phyloP scores from a whole-genome alignment of 1,140 invertebrate species.

The Coptotermes formosanus region DNA sequence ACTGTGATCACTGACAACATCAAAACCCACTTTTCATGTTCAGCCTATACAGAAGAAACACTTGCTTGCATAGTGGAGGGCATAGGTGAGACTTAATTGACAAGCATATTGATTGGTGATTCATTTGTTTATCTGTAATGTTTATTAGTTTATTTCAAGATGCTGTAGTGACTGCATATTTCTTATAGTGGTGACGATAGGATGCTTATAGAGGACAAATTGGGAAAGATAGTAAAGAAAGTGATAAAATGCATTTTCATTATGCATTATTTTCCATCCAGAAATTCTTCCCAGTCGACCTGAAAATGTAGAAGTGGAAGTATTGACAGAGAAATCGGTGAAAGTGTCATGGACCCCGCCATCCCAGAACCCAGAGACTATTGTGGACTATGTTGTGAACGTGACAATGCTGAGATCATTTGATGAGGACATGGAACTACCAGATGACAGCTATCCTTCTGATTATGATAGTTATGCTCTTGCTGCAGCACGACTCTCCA shows the following conservation, averaged over 20 bases:
- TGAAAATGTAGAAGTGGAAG: slow-evolving; percentile 64
- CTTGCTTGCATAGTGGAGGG: slow-evolving; percentile 78
- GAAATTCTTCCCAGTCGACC: slow-evolving; percentile 73
- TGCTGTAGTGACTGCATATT: too few relatives aligned
- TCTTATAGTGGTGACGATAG: too few relatives aligned
- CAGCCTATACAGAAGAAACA: slow-evolving; percentile 76
- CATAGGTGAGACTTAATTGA: slow-evolving; percentile 56
- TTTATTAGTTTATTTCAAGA: too few relatives aligned
- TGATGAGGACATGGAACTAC: slow-evolving; percentile 48
- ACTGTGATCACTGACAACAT: slow-evolving; percentile 79
- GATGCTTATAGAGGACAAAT: too few relatives aligned
- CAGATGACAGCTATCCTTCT: slow-evolving; percentile 26
- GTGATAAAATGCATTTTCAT: neutral
- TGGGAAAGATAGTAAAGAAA: too few relatives aligned
- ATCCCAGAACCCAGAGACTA: slow-evolving; percentile 57
- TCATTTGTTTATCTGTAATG: too few relatives aligned
- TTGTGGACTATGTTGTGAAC: slow-evolving; percentile 69
- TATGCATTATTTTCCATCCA: slow-evolving; percentile 43
- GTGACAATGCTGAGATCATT: slow-evolving; percentile 67
- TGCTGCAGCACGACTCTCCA: neutral
- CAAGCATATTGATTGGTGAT: too few relatives aligned
- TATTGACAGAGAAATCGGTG: slow-evolving; percentile 65
- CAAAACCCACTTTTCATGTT: slow-evolving; percentile 78
- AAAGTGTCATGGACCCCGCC: slow-evolving; percentile 69
- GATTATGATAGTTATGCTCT: slow-evolving; percentile 18